Percentiles rank a stretch among this genome's conserved stretches.
Evolutionary conservation across 2,888 invertebrate species (phyloP).

Genomic region (Acronicta aceris): DNA sequence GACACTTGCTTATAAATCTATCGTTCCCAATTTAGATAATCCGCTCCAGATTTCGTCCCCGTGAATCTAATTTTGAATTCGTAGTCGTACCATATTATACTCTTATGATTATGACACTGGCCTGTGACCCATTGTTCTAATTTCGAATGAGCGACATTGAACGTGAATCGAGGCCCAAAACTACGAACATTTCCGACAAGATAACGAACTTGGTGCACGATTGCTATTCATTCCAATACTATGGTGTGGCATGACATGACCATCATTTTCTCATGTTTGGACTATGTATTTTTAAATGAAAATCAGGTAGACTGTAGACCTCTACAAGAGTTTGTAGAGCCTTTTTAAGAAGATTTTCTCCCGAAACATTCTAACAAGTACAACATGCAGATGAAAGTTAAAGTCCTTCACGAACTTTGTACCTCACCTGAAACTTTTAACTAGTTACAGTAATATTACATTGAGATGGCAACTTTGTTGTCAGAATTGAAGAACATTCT

Average conservation of each 20-base stretch:
- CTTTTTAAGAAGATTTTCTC: slow-evolving; percentile 41
- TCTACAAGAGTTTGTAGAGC: slow-evolving; percentile 26
- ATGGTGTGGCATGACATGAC: no score
- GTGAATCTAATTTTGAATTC: slow-evolving; percentile 40
- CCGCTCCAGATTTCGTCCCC: slow-evolving; percentile 29
- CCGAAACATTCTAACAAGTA: slow-evolving; percentile 40
- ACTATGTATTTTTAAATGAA: slow-evolving; percentile 39
- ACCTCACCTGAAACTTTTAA: slow-evolving; percentile 49
- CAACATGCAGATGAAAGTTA: slow-evolving; percentile 47
- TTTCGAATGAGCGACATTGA: slow-evolving; percentile 43
- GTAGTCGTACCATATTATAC: slow-evolving; percentile 31
- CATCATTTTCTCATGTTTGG: slow-evolving; percentile 31
- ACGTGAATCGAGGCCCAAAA: slow-evolving; percentile 42
- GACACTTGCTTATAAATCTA: slow-evolving; percentile 50
- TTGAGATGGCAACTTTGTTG: slow-evolving; percentile 27
- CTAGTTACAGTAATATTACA: slow-evolving; percentile 40
- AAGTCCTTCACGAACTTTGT: slow-evolving; percentile 42
- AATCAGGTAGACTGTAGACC: slow-evolving; percentile 35
- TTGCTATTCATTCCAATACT: slow-evolving; percentile 42
- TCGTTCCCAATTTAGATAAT: slow-evolving; percentile 47
- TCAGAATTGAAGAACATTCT: slow-evolving; percentile 46
- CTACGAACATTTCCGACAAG: slow-evolving; percentile 46
- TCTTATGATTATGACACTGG: slow-evolving; percentile 39
- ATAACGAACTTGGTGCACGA: slow-evolving; percentile 46
- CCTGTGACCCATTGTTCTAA: slow-evolving; percentile 51